These are phyloP conservation scores for Halcyon leucocephala DNA, from an alignment of 2,797 vertebrate genomes.

Conservation along the genomic window DNA sequence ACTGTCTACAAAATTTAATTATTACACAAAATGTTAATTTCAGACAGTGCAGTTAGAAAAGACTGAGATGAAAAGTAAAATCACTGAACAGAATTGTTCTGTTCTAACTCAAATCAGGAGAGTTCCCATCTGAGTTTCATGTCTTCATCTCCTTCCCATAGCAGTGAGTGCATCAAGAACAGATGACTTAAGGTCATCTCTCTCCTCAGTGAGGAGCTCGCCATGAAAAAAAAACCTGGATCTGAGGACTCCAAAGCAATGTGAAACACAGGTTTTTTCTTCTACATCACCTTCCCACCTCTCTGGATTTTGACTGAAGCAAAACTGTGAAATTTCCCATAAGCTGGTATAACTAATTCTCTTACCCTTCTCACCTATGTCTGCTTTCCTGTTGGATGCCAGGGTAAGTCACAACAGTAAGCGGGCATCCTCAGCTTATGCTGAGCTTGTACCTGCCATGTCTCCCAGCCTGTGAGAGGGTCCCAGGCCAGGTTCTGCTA, in stretches of 20 bases:
- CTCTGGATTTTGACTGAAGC: neutral
- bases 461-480: neutral
- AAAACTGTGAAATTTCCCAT: neutral
- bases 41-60: too few species aligned
- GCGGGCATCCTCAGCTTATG: rapidly evolving
- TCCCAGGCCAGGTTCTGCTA: neutral
- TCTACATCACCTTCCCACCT: too few species aligned
- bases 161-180: neutral
- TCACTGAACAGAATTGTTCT: too few species aligned
- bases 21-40: too few species aligned
- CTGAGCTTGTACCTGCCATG: neutral
- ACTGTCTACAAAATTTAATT: too few species aligned
- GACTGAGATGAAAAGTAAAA: too few species aligned
- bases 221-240: neutral
- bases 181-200: neutral
- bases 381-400: neutral
- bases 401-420: neutral
- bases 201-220: neutral
- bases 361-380: neutral
- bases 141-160: neutral
- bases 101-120: too few species aligned
- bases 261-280: neutral
- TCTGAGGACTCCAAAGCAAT: neutral
- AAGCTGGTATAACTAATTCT: neutral
- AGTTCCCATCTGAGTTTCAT: neutral